phyloP scores from a whole-genome alignment of 2,797 vertebrate genomes.

The Gallinago stenura region DNA sequence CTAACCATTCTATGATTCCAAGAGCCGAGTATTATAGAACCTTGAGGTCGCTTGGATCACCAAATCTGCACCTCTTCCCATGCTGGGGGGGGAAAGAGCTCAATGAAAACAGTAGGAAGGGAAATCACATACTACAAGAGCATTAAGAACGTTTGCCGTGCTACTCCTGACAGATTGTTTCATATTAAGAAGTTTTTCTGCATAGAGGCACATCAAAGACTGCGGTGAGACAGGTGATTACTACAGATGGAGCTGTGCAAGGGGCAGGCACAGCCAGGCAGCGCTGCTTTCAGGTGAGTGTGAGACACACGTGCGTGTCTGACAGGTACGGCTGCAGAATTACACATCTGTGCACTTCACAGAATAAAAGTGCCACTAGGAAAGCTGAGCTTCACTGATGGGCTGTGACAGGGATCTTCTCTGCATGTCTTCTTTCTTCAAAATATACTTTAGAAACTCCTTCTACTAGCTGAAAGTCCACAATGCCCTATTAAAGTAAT shows the following conservation, averaged over 20 bases:
- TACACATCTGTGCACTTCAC: accelerated
- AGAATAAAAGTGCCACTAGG: background rate
- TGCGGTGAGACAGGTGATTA: too few relatives aligned
- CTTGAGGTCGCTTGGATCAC: background rate
- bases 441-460: background rate
- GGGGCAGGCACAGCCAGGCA: too few relatives aligned
- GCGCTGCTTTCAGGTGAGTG: too few relatives aligned
- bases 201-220: background rate
- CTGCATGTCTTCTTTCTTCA: background rate
- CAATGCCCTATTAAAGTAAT: background rate
- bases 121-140: background rate
- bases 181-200: background rate
- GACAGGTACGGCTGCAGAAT: background rate
- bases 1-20: too few relatives aligned
- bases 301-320: background rate
- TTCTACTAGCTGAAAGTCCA: background rate
- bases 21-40: background rate
- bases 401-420: background rate
- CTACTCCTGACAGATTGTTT: background rate
- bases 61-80: background rate
- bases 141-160: background rate
- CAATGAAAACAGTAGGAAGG: background rate
- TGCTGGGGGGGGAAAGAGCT: background rate
- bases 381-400: background rate
- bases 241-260: too few relatives aligned